A percentile compares a stretch with the other conserved stretches of the same genome.
phyloP scores from a whole-genome alignment of 2,888 invertebrate genomes.

The Tricholauxania praeusta region DNA sequence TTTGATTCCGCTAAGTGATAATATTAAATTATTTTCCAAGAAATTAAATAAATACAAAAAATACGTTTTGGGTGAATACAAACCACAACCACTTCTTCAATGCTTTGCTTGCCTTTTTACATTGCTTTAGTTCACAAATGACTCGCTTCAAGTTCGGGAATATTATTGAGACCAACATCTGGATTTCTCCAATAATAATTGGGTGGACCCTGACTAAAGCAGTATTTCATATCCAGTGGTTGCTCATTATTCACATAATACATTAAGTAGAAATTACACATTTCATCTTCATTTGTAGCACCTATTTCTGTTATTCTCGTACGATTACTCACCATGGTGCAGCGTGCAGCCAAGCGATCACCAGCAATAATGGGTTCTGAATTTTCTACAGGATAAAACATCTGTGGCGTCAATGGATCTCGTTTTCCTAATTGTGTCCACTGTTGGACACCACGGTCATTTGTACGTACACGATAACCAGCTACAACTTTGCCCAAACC shows the following conservation, averaged over 20 bases:
- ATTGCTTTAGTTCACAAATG: slow-evolving; percentile 57
- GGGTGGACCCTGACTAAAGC: slow-evolving; percentile 88
- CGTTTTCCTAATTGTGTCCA: slow-evolving; percentile 90
- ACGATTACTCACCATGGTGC: slow-evolving; percentile 88
- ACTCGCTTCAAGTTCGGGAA: slow-evolving; percentile 80
- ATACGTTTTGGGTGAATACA: no score
- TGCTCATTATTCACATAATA: slow-evolving; percentile 86
- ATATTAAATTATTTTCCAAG: no score
- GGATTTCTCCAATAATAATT: slow-evolving; percentile 82
- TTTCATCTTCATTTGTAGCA: slow-evolving; percentile 88
- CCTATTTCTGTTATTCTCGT: slow-evolving; percentile 78
- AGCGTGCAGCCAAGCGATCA: slow-evolving; percentile 88
- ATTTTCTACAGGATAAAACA: slow-evolving; percentile 89
- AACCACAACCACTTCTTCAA: no score
- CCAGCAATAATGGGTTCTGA: slow-evolving; percentile 74
- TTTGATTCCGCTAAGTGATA: background rate
- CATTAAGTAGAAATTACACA: slow-evolving; percentile 97
- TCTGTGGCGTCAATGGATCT: slow-evolving; percentile 89
- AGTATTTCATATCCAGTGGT: slow-evolving; percentile 83
- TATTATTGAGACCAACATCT: slow-evolving; percentile 76
- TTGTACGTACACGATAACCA: slow-evolving; percentile 80
- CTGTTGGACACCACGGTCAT: slow-evolving; percentile 71
- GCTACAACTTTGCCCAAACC: slow-evolving; percentile 86
- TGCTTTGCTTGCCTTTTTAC: background rate
- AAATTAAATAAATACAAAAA: no score